Conservation (phyloP, 1,140 invertebrate genomes). For the Drosophila truncata region DNA sequence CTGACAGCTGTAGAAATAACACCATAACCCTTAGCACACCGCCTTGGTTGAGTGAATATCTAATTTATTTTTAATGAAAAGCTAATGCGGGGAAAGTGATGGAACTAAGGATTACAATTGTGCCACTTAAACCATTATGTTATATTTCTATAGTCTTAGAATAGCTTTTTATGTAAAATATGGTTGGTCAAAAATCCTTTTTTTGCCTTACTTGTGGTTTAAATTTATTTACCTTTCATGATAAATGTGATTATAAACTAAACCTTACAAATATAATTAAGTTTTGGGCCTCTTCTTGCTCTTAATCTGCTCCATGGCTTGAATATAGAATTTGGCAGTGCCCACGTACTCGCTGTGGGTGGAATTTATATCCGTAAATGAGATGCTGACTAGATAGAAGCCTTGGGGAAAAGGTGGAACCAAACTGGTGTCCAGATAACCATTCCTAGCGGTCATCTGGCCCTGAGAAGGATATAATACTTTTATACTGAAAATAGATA, state of each 20-base stretch:
- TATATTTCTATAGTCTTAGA: not conserved
- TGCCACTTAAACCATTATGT: not conserved
- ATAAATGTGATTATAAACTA: not conserved
- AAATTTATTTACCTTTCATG: not conserved
- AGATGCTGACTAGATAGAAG: conserved; percentile 12
- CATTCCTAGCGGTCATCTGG: conserved; percentile 18
- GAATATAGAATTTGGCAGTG: conserved; percentile 24
- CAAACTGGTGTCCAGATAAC: conserved; percentile 15
- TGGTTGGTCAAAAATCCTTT: not conserved
- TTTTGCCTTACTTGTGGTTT: not conserved
- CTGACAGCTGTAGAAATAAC: not conserved
- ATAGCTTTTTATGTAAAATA: not conserved
- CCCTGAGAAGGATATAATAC: conserved; percentile 10
- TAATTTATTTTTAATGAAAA: not conserved
- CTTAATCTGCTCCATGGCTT: conserved; percentile 33
- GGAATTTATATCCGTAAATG: conserved; percentile 12
- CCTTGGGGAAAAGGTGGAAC: conserved; percentile 38
- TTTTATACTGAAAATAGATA: not conserved
- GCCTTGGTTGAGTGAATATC: not conserved
- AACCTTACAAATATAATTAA: not conserved
- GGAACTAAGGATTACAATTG: not conserved
- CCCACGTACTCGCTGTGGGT: conserved; percentile 9
- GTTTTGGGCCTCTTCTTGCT: not conserved
- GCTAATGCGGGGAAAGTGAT: not conserved
- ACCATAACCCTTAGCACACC: not conserved